These are phyloP conservation scores for Calosoma granatense DNA, from an alignment of 1,140 invertebrate genomes.

Conservation along the genomic window DNA sequence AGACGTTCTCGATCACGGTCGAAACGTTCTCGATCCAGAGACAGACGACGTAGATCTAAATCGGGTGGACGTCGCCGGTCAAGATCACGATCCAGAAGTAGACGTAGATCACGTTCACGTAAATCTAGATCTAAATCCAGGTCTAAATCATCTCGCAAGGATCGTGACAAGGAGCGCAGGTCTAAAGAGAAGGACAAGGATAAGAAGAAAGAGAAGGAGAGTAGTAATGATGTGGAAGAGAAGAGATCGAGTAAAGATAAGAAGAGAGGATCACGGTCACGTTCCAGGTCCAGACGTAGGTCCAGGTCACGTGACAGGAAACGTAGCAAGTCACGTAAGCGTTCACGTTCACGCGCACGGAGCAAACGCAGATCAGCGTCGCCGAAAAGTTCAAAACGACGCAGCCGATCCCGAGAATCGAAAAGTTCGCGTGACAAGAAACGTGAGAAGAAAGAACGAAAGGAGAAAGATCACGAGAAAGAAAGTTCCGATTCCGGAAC, in stretches of 20 bases:
- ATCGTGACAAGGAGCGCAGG: conserved; percentile 18
- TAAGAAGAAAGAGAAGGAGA: conserved; percentile 11
- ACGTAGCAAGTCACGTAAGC: conserved; percentile 31
- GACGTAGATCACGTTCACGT: conserved; percentile 33
- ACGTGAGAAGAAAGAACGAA: conserved; percentile 19
- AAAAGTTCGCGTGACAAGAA: conserved; percentile 10
- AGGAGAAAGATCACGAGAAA: conserved; percentile 23
- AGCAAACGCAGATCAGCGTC: conserved; percentile 31
- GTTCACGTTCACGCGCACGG: conserved; percentile 24
- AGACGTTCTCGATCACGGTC: conserved; percentile 32
- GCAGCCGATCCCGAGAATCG: neutral
- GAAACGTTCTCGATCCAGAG: conserved; percentile 33
- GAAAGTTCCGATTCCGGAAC: conserved; percentile 23
- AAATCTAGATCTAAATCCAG: conserved; percentile 35
- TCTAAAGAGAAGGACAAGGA: conserved; percentile 25
- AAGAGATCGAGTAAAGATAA: conserved; percentile 9
- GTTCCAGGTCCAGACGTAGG: conserved; percentile 23
- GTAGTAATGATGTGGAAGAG: conserved; percentile 1
- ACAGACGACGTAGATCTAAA: conserved; percentile 35
- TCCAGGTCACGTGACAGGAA: conserved; percentile 36
- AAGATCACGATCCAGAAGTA: conserved; percentile 37
- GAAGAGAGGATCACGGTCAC: conserved; percentile 6
- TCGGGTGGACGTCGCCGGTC: conserved; percentile 38
- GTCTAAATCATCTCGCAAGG: conserved; percentile 32
- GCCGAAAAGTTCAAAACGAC: conserved; percentile 16